Evolutionary conservation across 2,888 invertebrate species (phyloP), one percentile per base, ranked within the genome.

Genomic region (Orthosia cruda): DNA sequence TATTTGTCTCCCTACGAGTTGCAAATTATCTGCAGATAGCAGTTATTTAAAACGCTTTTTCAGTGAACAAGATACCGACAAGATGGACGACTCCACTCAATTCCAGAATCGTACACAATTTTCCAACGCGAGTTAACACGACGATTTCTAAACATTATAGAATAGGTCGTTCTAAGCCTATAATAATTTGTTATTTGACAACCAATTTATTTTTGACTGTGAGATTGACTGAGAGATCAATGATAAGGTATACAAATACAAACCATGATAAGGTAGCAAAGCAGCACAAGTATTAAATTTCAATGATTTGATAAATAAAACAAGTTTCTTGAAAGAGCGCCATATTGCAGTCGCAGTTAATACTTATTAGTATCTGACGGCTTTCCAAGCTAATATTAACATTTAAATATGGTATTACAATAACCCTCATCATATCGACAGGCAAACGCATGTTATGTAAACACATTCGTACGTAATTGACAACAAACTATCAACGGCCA

Each of bases 1-100:
- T 76, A 80, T 85, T 77, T 80, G 74, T 74, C 67, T 63, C 64
- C 61, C 62, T 50, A 58, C 59, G 32, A 77, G 71, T 71, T 82
- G 57, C 75, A 81, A 82, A 76, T 57, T 66, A 76, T 84, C 65
- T 59, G 26, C 47, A 63, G 76, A 76, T 82, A 76, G 23, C 32
- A 65, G 67, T 71, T 62, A 65, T 76, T 84, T 68, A 62, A 65
- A 62, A 52, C 58, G 83, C 54, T 66, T 69, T 68, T 80, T 64
- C 76, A 71, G 12, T 26, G 64, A 76, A 66, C 52, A 75, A 63
- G 59, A 52, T 80, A 84, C 23, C 23, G 18, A 32, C 57, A 75
- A 71, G 67, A 80, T 59, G 52, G 65, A 83, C 26, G 45, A 61
- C 50, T 66, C 26, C 26, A 52, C 50, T 83, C 62, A 49, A 66